Conservation (phyloP, 35 echinoderm and acorn worm genomes). For the Diadema setosum region DNA sequence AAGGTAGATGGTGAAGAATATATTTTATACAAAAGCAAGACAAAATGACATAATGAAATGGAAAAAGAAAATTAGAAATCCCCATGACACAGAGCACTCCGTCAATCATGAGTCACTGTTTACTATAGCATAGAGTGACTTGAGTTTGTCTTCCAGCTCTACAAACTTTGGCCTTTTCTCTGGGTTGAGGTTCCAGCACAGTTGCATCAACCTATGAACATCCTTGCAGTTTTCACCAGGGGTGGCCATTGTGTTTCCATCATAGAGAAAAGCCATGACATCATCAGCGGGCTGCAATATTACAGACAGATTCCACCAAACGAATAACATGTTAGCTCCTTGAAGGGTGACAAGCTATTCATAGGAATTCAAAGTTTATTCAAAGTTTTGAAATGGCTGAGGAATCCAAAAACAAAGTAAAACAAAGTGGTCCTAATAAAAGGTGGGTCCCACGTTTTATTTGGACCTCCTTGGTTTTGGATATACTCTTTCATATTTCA, state of each 20-base stretch:
- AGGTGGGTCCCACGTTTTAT: no score
- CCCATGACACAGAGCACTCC: no score
- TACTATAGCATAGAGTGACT: neutral
- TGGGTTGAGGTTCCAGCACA: neutral
- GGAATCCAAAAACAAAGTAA: no score
- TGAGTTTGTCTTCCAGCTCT: neutral
- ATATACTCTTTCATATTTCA: no score
- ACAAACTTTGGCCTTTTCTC: neutral
- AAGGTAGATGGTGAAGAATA: no score
- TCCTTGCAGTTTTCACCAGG: neutral
- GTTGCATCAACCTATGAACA: neutral
- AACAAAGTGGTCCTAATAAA: no score
- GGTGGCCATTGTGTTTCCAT: neutral
- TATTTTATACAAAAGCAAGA: no score
- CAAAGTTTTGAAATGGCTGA: neutral
- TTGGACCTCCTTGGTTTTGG: no score
- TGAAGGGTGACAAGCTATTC: neutral
- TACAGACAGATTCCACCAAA: neutral
- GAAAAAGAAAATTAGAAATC: no score
- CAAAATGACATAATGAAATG: no score
- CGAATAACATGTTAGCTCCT: neutral
- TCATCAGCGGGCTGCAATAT: neutral
- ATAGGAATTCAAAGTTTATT: neutral
- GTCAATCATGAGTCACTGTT: no score
- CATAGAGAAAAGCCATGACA: neutral